Percentiles rank a stretch among this genome's conserved stretches.
Evolutionary conservation across 2,113 vertebrate species (phyloP).

Genomic region (Eudyptes chrysolophus): DNA sequence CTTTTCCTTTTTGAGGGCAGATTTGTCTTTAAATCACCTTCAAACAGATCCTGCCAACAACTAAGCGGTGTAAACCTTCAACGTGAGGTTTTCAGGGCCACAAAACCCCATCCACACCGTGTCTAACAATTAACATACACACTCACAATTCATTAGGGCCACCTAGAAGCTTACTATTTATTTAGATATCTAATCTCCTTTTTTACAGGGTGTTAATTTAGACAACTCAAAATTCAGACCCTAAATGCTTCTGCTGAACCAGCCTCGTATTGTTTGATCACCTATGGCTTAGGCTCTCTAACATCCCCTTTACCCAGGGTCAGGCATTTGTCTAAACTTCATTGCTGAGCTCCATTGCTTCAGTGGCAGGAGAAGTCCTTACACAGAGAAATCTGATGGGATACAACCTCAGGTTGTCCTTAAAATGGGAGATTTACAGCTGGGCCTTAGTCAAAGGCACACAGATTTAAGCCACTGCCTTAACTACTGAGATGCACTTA

Average conservation of each 20-base stretch:
- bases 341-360: neutral
- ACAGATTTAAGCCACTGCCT: neutral
- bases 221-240: neutral
- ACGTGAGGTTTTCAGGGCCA: neutral
- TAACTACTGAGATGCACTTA: neutral
- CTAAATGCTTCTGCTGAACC: neutral
- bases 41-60: neutral
- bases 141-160: neutral
- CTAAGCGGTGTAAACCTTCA: neutral
- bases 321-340: neutral
- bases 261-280: neutral
- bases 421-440: neutral
- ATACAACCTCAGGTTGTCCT: neutral
- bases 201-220: neutral
- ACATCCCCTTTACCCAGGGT: neutral
- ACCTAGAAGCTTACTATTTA: neutral
- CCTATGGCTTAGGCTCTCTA: neutral
- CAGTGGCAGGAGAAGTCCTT: neutral
- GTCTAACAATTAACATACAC: neutral
- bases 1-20: neutral
- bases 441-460: neutral
- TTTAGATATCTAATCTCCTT: neutral
- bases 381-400: neutral
- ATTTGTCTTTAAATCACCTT: neutral
- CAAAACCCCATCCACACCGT: neutral